Base-by-base conservation (phyloP, 2,888 invertebrate genomes). In the Mamestra brassicae region DNA sequence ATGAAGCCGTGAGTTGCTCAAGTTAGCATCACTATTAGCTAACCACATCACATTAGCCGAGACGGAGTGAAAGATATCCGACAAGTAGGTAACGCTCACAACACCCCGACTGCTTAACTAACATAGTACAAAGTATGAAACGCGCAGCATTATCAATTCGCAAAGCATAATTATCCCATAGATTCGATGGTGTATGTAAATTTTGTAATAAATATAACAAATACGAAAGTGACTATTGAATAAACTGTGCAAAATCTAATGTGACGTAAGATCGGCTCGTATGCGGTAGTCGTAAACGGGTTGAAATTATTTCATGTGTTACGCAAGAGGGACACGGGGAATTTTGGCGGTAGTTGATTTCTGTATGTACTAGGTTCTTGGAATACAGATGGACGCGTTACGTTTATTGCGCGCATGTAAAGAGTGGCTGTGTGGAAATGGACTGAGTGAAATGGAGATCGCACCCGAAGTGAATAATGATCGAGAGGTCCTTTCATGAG, bases 381-480 rank as follows among this genome's bases (percentile, higher is more conserved):
- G 92, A 89, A 92, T 92, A 92, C 89, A 90, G 90, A 92, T 91
- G 73, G 80, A 74, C 66, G 70, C 65, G 69, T 89, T 89, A 89
- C 82, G 88, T 91, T 89, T 87, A 88, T 86, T 74, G 81, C 70
- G 74, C 77, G 80, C 76, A 71, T 65, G 69, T 79, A 66, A 67
- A 80, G 74, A 83, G 83, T 81, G 81, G 68, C 79, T 79, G 84
- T 89, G 85, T 90, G 84, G 87, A 89, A 89, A 91, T 85, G 83
- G 81, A 89, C 77, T 83, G 83, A 70, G 89, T 87, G 84, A 90
- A 91, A 92, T 89, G 87, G 82, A 89, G 85, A 90, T 88, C 86
- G 89, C 83, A 90, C 90, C 78, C 85, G 79, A 58, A 75, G 77
- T 89, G 92, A 93, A 93, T 93, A 91, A 90, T 87, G 87, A 94